Evolutionary conservation across 2,797 vertebrate genomes (phyloP), one percentile per base, ranked within the genome.

Genomic region (Chromis chromis): DNA sequence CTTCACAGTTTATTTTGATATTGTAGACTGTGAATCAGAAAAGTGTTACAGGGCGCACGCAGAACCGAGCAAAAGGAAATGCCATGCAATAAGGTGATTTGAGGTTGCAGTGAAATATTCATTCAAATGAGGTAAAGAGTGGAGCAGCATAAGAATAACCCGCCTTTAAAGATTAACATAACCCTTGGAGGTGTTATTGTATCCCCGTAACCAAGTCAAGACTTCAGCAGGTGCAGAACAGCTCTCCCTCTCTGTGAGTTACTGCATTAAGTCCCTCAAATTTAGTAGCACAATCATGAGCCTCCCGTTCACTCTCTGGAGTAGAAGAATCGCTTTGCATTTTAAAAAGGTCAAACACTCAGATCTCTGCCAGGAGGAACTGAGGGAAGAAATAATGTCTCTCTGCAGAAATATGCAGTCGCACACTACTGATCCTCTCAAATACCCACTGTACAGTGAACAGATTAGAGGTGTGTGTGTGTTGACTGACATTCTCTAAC

Each of bases 341-440:
- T 94, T 94, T 94, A 91, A 94, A 94, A 94, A 94, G 93, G 93
- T 94, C 92, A 94, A 91, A 94, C 88, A 90, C 90, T 93, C 89
- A 92, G 90, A 93, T 93, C 86, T 92, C 84, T 91, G 91, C 92
- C 90, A 92, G 90, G 84, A 92, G 90, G 88, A 93, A 91, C 83
- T 89, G 92, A 88, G 89, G 86, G 86, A 90, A 90, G 88, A 92
- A 91, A 93, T 90, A 89, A 91, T 91, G 91, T 91, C 86, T 87
- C 86, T 89, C 89, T 84, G 85, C 86, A 91, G 89, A 90, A 93
- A 92, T 92, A 84, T 87, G 89, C 89, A 83, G 88, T 91, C 61
- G 69, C 87, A 90, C 82, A 90, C 88, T 81, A 86, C 88, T 87
- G 90, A 92, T 90, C 87, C 85, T 89, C 86, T 91, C 84, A 89